A percentile compares a stretch with the other conserved stretches of the same genome.
These are phyloP conservation scores for Cynocephalus volans DNA, from an alignment of 2,113 vertebrate species.

Conservation along the genomic window DNA sequence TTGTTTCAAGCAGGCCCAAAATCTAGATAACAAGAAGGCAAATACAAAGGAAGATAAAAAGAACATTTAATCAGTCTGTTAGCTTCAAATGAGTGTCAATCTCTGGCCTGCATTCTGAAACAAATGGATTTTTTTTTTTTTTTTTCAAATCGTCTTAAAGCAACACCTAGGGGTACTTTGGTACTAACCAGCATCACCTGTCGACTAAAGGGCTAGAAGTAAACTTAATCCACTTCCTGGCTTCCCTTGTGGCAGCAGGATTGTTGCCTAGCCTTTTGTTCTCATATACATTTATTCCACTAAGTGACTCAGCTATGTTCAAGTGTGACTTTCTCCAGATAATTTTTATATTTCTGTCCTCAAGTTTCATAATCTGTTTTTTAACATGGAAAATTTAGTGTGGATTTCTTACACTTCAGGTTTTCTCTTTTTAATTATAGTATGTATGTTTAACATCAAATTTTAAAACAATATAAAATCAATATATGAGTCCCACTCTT, in stretches of 20 bases:
- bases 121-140: background rate
- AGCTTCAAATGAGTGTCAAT: slow-evolving; percentile 20
- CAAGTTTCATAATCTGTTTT: background rate
- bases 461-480: background rate
- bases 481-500: background rate
- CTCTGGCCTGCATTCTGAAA: background rate
- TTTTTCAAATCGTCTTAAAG: background rate
- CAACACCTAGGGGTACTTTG: background rate
- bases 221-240: background rate
- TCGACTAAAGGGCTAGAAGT: background rate
- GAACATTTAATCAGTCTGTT: slow-evolving; percentile 33
- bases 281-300: background rate
- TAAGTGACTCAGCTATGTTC: background rate
- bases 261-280: background rate
- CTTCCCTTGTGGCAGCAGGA: background rate
- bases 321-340: background rate
- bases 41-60: slow-evolving; percentile 49
- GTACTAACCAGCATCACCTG: background rate
- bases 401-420: background rate
- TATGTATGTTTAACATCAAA: background rate
- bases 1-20: slow-evolving; percentile 66
- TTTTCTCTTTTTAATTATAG: background rate
- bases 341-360: slow-evolving; percentile 8
- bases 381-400: background rate
- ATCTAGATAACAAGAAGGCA: slow-evolving; percentile 68